These are phyloP conservation scores for Tetraneura akinire DNA, from an alignment of 1,140 invertebrate species.

Conservation along the genomic window DNA sequence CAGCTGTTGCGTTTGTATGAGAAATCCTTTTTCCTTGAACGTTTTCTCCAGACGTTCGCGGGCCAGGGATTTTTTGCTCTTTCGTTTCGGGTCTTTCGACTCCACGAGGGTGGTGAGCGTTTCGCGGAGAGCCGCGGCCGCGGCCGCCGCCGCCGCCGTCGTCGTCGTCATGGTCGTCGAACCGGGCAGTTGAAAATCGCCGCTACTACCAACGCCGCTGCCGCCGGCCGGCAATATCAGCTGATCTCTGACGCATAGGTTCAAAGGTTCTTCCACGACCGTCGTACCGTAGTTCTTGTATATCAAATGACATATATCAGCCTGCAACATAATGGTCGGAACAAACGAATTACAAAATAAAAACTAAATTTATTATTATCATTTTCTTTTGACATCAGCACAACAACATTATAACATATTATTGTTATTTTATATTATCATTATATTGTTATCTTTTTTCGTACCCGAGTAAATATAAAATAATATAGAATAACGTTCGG, in stretches of 20 bases:
- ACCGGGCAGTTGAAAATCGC: not conserved
- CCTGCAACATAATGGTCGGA: conserved; percentile 56
- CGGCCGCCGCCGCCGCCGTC: no score
- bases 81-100: conserved; percentile 59
- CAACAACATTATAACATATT: no score
- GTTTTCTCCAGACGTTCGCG: conserved; percentile 87
- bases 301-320: conserved; percentile 86
- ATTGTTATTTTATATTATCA: no score
- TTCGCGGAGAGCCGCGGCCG: conserved; percentile 7
- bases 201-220: no score
- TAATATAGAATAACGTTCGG: no score
- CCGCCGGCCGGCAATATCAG: not conserved
- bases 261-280: conserved; percentile 73
- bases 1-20: conserved; percentile 89
- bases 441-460: no score
- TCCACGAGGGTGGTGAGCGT: not conserved
- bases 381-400: no score
- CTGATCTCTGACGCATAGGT: conserved; percentile 71
- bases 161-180: not conserved
- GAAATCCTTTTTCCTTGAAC: conserved; percentile 87
- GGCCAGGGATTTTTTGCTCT: conserved; percentile 78
- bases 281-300: conserved; percentile 88
- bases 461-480: no score
- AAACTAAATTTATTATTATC: no score
- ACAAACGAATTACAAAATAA: no score